Conservation (phyloP, 2,797 vertebrate genomes). For the Falco peregrinus region DNA sequence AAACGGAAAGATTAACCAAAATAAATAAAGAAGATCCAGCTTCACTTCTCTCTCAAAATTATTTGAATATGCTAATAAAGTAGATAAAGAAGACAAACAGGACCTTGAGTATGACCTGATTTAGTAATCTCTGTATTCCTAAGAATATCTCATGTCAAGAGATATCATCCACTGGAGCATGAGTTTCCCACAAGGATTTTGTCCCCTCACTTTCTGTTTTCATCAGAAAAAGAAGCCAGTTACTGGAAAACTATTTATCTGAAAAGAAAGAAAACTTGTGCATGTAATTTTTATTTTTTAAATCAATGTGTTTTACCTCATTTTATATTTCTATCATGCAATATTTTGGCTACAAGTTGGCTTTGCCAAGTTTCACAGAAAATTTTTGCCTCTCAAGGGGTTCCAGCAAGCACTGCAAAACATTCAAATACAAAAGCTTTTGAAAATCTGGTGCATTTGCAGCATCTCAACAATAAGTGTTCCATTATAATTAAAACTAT, state of each 20-base stretch:
- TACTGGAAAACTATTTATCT: background rate
- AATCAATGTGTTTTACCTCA: background rate
- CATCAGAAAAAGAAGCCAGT: background rate
- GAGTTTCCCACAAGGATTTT: background rate
- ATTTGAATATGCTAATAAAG: background rate
- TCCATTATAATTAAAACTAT: background rate
- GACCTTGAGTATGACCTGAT: background rate
- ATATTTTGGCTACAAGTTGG: background rate
- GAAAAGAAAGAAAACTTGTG: background rate
- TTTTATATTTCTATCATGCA: background rate
- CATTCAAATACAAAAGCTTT: background rate
- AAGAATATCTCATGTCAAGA: background rate
- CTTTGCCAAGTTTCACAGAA: background rate
- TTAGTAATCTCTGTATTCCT: background rate
- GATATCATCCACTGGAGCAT: background rate
- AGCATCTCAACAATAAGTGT: background rate
- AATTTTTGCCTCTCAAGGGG: background rate
- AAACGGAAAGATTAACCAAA: background rate
- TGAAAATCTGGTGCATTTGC: background rate
- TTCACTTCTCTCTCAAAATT: background rate
- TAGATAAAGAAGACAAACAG: background rate
- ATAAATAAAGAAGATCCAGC: background rate
- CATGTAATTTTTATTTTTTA: background rate
- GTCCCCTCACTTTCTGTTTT: background rate
- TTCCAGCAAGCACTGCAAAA: background rate